phyloP scores from a whole-genome alignment of 2,113 vertebrate genomes.

The Bolborhynchus lineola region DNA sequence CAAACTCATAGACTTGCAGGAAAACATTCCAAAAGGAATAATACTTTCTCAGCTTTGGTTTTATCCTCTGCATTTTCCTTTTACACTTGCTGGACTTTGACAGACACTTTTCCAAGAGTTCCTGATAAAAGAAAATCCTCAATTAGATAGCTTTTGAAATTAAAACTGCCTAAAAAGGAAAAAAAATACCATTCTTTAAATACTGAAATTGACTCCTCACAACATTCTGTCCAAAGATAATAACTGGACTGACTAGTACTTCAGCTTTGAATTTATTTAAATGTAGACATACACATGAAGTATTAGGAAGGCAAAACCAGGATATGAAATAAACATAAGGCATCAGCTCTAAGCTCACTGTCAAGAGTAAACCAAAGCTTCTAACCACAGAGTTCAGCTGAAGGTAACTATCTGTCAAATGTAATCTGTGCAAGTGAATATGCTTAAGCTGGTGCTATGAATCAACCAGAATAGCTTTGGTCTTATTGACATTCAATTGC shows the following conservation, averaged over 20 bases:
- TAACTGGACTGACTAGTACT: slow-evolving; percentile 56
- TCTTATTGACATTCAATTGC: slow-evolving; percentile 83
- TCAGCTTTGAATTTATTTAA: slow-evolving; percentile 75
- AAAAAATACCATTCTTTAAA: neutral
- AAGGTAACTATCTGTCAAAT: slow-evolving; percentile 85
- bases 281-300: slow-evolving; percentile 71
- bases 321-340: slow-evolving; percentile 84
- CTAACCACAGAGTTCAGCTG: slow-evolving; percentile 81
- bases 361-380: slow-evolving; percentile 75
- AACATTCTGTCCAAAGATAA: slow-evolving; percentile 59
- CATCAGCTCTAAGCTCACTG: slow-evolving; percentile 80
- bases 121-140: neutral
- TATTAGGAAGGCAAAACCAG: slow-evolving; percentile 73
- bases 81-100: neutral
- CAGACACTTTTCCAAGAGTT: neutral
- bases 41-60: neutral
- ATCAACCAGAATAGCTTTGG: slow-evolving; percentile 84
- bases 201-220: slow-evolving; percentile 57
- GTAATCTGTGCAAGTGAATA: slow-evolving; percentile 80
- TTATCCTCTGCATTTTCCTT: neutral
- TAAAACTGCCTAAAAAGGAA: slow-evolving; percentile 28
- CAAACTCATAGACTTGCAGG: neutral
- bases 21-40: neutral
- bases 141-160: slow-evolving; percentile 43
- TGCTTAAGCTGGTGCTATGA: slow-evolving; percentile 79